phyloP scores from a whole-genome alignment of 2,113 vertebrate genomes.

The Asarcornis scutulata region DNA sequence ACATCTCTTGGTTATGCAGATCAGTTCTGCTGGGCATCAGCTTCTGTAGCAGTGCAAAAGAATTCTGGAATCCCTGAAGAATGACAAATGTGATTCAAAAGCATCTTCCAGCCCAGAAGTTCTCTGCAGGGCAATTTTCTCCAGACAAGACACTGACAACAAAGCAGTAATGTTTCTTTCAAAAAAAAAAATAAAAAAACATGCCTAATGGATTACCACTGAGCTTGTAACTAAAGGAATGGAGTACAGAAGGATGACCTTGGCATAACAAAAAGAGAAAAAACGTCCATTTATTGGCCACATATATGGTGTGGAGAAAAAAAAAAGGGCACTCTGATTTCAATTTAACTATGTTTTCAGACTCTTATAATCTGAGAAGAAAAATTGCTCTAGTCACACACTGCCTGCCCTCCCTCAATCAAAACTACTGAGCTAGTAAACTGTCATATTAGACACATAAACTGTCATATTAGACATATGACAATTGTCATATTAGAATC shows the following conservation, averaged over 20 bases:
- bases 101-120: not conserved
- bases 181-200: not conserved
- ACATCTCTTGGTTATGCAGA: not conserved
- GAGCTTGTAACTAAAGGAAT: not conserved
- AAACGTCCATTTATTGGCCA: not conserved
- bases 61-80: not conserved
- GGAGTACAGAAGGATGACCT: not conserved
- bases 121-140: not conserved
- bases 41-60: not conserved
- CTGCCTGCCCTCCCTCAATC: not conserved
- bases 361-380: not conserved
- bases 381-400: not conserved
- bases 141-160: not conserved
- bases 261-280: not conserved
- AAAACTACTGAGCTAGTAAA: not conserved
- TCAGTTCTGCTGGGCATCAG: not conserved
- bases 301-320: not conserved
- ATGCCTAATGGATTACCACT: not conserved
- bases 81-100: not conserved
- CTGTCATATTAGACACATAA: not conserved
- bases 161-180: slow-evolving; percentile 3
- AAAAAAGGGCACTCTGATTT: not conserved
- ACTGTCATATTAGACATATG: too few species aligned
- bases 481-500: too few species aligned
- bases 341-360: not conserved